Evolutionary conservation across 2,888 invertebrate genomes (phyloP).

Genomic region (Conistra vaccinii): DNA sequence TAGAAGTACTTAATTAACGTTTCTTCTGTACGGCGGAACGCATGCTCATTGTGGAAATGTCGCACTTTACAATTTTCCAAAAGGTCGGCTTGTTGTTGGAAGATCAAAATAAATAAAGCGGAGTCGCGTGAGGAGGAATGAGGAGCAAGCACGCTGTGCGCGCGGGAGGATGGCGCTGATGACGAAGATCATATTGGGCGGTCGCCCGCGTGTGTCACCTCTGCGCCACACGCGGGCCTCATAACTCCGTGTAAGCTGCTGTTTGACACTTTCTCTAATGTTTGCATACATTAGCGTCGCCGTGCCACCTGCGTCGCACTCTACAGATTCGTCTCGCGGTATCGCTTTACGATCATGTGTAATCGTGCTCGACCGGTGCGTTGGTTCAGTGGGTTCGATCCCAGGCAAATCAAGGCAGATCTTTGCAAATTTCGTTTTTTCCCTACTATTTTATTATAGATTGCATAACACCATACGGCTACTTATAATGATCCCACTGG

Average conservation of each 20-base stretch:
- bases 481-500: neutral
- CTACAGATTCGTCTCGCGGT: neutral
- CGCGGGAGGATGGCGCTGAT: neutral
- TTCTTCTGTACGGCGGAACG: too few species aligned
- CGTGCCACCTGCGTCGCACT: neutral
- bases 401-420: neutral
- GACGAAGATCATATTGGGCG: neutral
- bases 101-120: neutral
- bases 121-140: neutral
- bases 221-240: neutral
- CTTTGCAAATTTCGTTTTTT: too few species aligned
- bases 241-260: neutral
- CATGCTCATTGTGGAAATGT: too few species aligned
- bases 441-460: neutral
- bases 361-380: neutral
- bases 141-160: neutral
- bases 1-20: too few species aligned
- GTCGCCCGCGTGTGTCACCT: neutral
- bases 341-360: neutral
- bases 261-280: conserved; percentile 37
- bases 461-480: neutral
- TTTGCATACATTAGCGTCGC: conserved; percentile 14
- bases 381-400: neutral
- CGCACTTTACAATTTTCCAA: neutral
- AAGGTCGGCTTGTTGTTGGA: neutral